A percentile compares a stretch with the other conserved stretches of the same genome.
These are phyloP conservation scores for Paracentrotus lividus DNA, from an alignment of 53 echinoderm and acorn worm species.

Conservation along the genomic window DNA sequence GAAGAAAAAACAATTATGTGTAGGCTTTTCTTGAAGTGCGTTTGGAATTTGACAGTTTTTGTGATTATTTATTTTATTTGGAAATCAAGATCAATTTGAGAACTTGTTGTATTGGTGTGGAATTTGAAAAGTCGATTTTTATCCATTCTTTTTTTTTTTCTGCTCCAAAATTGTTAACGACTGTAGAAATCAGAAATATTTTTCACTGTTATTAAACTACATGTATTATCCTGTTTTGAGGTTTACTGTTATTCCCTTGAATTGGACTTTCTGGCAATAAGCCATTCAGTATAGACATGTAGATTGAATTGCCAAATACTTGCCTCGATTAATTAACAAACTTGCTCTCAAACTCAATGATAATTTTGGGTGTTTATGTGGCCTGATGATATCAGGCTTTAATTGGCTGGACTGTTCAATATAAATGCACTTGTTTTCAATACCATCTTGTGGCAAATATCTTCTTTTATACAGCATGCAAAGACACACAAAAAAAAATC, in stretches of 20 bases:
- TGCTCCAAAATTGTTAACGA: too few relatives aligned
- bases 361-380: neutral
- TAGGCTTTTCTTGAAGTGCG: neutral
- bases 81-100: neutral
- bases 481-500: neutral
- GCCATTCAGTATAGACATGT: neutral
- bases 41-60: neutral
- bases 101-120: constrained; percentile 10
- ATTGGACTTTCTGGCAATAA: neutral
- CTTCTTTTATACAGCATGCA: neutral
- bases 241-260: neutral
- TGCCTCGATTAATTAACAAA: neutral
- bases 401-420: neutral
- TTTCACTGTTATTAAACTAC: too few relatives aligned
- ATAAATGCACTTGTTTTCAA: neutral
- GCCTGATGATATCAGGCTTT: neutral
- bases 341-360: neutral
- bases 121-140: neutral
- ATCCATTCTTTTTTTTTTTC: neutral
- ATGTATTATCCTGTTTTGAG: neutral
- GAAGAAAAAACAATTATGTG: neutral
- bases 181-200: too few relatives aligned
- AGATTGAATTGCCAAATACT: neutral
- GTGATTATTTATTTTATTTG: neutral
- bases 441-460: neutral